phyloP scores from a whole-genome alignment of 2,797 vertebrate genomes.

The Dermochelys coriacea region DNA sequence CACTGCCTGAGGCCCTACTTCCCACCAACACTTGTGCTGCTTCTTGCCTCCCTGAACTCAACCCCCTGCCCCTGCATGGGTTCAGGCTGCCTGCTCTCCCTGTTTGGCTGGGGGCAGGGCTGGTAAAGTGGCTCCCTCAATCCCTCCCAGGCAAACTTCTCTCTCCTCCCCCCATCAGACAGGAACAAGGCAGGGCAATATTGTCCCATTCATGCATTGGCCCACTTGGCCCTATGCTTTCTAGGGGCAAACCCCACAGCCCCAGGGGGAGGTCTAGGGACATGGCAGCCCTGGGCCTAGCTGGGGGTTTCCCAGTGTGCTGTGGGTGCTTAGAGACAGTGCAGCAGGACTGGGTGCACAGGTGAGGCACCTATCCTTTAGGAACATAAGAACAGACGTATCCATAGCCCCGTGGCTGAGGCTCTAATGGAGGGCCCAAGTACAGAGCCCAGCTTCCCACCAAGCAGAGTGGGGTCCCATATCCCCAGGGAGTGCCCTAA shows the following conservation, averaged over 20 bases:
- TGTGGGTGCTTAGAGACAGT: too few relatives aligned
- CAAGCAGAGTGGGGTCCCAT: background rate
- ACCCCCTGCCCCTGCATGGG: background rate
- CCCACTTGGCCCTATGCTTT: background rate
- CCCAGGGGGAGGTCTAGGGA: background rate
- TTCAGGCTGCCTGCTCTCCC: background rate
- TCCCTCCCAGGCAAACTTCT: background rate
- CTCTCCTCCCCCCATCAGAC: background rate
- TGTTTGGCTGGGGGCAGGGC: background rate
- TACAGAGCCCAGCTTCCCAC: too few relatives aligned
- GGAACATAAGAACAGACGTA: too few relatives aligned
- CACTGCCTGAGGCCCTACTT: fast-evolving
- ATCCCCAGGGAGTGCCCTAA: background rate
- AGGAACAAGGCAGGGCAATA: background rate
- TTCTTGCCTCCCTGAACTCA: background rate
- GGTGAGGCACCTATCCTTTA: too few relatives aligned
- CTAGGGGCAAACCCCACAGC: too few relatives aligned
- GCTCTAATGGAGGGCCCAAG: too few relatives aligned
- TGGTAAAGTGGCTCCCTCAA: background rate
- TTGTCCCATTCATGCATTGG: background rate
- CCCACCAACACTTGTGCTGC: background rate
- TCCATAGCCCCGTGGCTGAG: too few relatives aligned
- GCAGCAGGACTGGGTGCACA: too few relatives aligned
- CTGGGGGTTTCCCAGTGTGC: too few relatives aligned
- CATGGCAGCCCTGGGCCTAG: too few relatives aligned